These are phyloP conservation scores for Vanessa atalanta DNA, from an alignment of 1,140 invertebrate genomes.

Conservation along the genomic window DNA sequence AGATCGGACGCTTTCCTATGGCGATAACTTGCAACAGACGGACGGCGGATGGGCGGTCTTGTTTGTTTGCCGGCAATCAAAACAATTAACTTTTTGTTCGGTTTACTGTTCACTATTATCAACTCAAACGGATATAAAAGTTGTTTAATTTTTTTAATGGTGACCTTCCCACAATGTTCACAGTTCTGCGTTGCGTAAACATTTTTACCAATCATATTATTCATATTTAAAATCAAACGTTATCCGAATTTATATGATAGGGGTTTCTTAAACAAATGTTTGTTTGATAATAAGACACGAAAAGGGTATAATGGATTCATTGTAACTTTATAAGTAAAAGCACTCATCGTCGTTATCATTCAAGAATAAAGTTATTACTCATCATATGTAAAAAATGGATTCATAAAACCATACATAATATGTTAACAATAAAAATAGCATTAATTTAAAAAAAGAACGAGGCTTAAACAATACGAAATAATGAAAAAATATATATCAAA, in stretches of 20 bases:
- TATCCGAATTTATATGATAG: too few species aligned
- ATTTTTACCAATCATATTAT: neutral
- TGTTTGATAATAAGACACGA: too few species aligned
- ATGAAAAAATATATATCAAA: slow-evolving; percentile 32
- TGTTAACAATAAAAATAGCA: neutral
- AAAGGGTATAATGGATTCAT: too few species aligned
- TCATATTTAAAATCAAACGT: too few species aligned
- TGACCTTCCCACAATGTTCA: slow-evolving; percentile 41
- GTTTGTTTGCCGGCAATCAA: slow-evolving; percentile 76
- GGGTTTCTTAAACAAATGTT: too few species aligned
- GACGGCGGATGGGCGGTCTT: slow-evolving; percentile 54
- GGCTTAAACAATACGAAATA: slow-evolving; percentile 30
- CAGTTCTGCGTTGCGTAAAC: neutral
- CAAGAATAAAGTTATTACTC: too few species aligned
- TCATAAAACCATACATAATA: neutral
- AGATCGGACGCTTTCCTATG: slow-evolving; percentile 78
- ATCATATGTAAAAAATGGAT: too few species aligned
- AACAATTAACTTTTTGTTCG: slow-evolving; percentile 79
- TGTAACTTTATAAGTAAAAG: too few species aligned
- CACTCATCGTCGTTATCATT: too few species aligned
- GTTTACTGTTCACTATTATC: slow-evolving; percentile 62
- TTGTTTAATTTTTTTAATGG: slow-evolving; percentile 40
- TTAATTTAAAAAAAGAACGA: neutral
- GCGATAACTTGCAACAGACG: slow-evolving; percentile 73
- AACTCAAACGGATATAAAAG: slow-evolving; percentile 60